Evolutionary conservation across 2,888 invertebrate species (phyloP).

Genomic region (Byasa hedistus): DNA sequence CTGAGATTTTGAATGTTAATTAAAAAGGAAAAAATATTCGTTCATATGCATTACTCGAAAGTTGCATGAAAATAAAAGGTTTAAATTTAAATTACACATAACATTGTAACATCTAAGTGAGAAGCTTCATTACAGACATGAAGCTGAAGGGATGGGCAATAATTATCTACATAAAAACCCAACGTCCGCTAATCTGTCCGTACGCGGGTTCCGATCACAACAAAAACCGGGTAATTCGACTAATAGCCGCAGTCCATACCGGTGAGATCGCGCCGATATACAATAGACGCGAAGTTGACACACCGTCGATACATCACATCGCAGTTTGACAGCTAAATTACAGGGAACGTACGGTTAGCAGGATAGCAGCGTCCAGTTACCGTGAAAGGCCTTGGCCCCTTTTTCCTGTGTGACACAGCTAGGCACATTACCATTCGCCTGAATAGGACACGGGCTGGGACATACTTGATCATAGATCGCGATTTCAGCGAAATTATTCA

Average conservation of each 20-base stretch:
- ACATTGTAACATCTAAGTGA: not conserved
- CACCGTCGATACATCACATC: conserved; percentile 37
- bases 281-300: conserved; percentile 35
- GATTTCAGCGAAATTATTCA: conserved; percentile 18
- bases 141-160: not conserved
- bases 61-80: too few relatives aligned
- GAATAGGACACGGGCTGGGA: conserved; percentile 4
- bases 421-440: conserved; percentile 22
- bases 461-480: conserved; percentile 16
- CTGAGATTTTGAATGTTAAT: too few relatives aligned
- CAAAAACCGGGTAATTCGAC: conserved; percentile 39
- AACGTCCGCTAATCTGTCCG: conserved; percentile 22
- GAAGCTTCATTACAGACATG: conserved; percentile 1
- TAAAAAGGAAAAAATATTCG: too few relatives aligned
- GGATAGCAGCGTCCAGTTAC: conserved; percentile 24
- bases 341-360: conserved; percentile 34
- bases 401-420: not conserved
- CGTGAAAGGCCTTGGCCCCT: conserved; percentile 27
- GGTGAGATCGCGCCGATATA: conserved; percentile 32
- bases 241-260: conserved; percentile 32
- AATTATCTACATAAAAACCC: conserved; percentile 18
- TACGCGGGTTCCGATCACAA: conserved; percentile 24
- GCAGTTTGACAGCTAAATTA: conserved; percentile 42
- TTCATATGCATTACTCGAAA: too few relatives aligned
- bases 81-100: too few relatives aligned